Evolutionary conservation across 2,888 invertebrate species (phyloP), one percentile per base, ranked within the genome.

Genomic region (Calameuta pallipes): DNA sequence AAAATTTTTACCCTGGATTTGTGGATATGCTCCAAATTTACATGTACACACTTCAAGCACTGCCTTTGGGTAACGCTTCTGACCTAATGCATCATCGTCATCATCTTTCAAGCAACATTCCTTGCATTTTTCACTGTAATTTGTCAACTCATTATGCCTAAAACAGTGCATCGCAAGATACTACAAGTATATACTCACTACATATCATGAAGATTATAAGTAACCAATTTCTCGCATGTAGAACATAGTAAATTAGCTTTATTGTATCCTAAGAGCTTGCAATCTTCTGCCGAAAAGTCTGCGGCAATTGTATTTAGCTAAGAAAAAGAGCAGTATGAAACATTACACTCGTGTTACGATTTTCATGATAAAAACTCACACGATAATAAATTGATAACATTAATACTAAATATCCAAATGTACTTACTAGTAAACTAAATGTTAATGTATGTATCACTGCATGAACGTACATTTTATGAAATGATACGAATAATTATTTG

Each of bases 11-110:
- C 94, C 94, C 93, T 98, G 97, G 87, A 99, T 98, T 93, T 99
- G 99, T 70, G 99, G 99, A 94, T 98, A 99, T 11, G 98, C 96
- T 80, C 98, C 98, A 93, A 99, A 98, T 93, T 99, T 99, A 92
- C 99, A 99, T 76, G 98, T 98, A 90, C 99, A 99, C 11, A 99
- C 98, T 94, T 98, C 98, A 71, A 99, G 93, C 79, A 97, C 94
- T 0, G 98, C 99, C 90, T 95, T 96, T 0, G 98, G 96, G 91
- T 98, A 99, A 79, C 95, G 95, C 92, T 96, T 96, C 3, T 91
- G 88, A 34, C 91, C 92, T 77, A 94, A 92, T 15, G 93, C 93
- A 3, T 94, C 93, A 11, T 94, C 93, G 70, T 93, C 93, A 83
- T 95, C 94, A 88, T 97, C 96, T 83, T 94, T 94, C 81, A 96